Evolutionary conservation across 2,113 vertebrate genomes (phyloP).

Genomic region (Hiodon alosoides): DNA sequence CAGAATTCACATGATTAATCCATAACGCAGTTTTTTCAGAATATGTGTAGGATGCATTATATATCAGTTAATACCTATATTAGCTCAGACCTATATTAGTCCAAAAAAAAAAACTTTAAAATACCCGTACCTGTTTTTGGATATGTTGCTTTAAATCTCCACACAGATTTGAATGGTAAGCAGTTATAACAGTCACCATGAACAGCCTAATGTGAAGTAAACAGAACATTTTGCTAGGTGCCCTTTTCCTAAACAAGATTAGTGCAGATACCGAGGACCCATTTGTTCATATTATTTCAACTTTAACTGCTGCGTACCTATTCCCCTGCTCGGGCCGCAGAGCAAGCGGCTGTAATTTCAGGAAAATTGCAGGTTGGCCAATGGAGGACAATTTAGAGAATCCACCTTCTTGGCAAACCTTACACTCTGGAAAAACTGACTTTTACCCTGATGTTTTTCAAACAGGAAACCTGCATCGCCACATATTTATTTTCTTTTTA

Average conservation of each 20-base stretch:
- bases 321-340: constrained; percentile 16
- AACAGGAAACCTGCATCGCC: constrained; percentile 5
- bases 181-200: too few species aligned
- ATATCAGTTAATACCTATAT: too few species aligned
- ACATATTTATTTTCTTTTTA: constrained; percentile 1
- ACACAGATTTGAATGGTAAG: too few species aligned
- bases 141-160: too few species aligned
- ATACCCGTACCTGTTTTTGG: too few species aligned
- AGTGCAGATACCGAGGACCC: background rate
- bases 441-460: background rate
- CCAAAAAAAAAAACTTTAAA: too few species aligned
- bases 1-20: background rate
- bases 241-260: constrained; percentile 6
- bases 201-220: background rate
- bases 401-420: constrained; percentile 16
- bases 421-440: constrained; percentile 3
- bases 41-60: too few species aligned
- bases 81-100: too few species aligned
- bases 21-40: too few species aligned
- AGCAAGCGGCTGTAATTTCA: constrained; percentile 22
- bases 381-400: background rate
- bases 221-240: background rate
- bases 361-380: constrained; percentile 20
- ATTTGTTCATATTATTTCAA: constrained; percentile 12
- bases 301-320: constrained; percentile 20